phyloP scores from a whole-genome alignment of 2,113 vertebrate species.

The Zingel zingel region DNA sequence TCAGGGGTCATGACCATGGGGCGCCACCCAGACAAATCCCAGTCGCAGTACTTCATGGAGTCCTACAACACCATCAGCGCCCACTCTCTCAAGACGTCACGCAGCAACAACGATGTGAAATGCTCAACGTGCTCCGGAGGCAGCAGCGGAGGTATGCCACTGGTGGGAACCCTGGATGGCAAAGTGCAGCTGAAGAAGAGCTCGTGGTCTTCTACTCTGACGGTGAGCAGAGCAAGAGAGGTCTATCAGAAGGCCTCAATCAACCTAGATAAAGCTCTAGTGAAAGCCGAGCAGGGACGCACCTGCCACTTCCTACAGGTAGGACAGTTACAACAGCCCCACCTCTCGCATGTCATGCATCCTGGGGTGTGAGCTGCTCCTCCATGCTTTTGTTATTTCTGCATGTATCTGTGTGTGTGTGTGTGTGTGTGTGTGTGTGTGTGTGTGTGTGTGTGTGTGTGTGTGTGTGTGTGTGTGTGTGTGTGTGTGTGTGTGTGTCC shows the following conservation, averaged over 20 bases:
- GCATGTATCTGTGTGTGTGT: background rate
- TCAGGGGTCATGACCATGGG: conserved; percentile 96
- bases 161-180: conserved; percentile 66
- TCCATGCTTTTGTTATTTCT: conserved; percentile 22
- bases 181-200: conserved; percentile 93
- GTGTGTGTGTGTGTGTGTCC: background rate
- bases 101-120: conserved; percentile 91
- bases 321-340: conserved; percentile 71
- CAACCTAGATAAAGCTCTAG: conserved; percentile 95
- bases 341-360: conserved; percentile 42
- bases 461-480: too few relatives aligned
- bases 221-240: conserved; percentile 95
- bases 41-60: conserved; percentile 93
- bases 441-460: too few relatives aligned
- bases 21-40: conserved; percentile 89
- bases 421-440: background rate
- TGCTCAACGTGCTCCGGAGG: conserved; percentile 81
- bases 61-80: conserved; percentile 96
- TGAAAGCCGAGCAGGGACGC: conserved; percentile 96
- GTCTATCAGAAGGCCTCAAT: conserved; percentile 96
- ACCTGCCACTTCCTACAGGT: conserved; percentile 98
- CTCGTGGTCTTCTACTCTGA: conserved; percentile 96
- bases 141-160: conserved; percentile 73
- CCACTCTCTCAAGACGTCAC: conserved; percentile 93
- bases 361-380: conserved; percentile 26